Evolutionary conservation across 2,888 invertebrate species (phyloP).

Genomic region (Syritta pipiens): DNA sequence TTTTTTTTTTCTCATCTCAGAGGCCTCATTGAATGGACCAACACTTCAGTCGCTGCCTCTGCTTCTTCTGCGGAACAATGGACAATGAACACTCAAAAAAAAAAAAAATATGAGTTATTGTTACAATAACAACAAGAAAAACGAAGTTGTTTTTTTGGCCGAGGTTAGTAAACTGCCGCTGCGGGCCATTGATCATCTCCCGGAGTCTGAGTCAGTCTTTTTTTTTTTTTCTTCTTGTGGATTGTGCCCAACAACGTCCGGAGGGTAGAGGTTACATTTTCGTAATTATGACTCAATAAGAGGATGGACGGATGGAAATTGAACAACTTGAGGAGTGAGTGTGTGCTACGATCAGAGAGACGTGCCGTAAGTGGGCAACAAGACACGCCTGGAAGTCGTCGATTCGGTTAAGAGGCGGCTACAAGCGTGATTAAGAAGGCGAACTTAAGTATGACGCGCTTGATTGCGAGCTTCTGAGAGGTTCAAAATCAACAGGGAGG

Average conservation of each 20-base stretch:
- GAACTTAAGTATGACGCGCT: no score
- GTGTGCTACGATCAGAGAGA: no score
- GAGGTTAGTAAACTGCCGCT: slow-evolving; percentile 63
- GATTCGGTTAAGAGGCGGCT: no score
- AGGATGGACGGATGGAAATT: not conserved
- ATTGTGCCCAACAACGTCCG: not conserved
- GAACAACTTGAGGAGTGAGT: no score
- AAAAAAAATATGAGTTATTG: slow-evolving; percentile 59
- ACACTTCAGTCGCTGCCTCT: slow-evolving; percentile 6
- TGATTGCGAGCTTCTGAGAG: no score
- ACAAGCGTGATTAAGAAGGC: no score
- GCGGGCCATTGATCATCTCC: slow-evolving; percentile 55
- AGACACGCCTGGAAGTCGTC: no score
- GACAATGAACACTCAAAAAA: slow-evolving; percentile 43
- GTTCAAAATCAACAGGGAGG: no score
- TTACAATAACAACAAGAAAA: slow-evolving; percentile 26
- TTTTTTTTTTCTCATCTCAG: not conserved
- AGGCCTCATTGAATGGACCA: slow-evolving; percentile 46
- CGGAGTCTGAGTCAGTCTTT: slow-evolving; percentile 5
- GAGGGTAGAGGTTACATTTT: slow-evolving; percentile 29
- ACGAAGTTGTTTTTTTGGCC: not conserved
- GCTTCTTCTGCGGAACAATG: slow-evolving; percentile 53
- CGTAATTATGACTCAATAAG: slow-evolving; percentile 52
- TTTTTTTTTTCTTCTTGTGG: not conserved
- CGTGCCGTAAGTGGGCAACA: no score